Conservation (phyloP, 2,797 vertebrate genomes). For the Coregonus suidteri region DNA sequence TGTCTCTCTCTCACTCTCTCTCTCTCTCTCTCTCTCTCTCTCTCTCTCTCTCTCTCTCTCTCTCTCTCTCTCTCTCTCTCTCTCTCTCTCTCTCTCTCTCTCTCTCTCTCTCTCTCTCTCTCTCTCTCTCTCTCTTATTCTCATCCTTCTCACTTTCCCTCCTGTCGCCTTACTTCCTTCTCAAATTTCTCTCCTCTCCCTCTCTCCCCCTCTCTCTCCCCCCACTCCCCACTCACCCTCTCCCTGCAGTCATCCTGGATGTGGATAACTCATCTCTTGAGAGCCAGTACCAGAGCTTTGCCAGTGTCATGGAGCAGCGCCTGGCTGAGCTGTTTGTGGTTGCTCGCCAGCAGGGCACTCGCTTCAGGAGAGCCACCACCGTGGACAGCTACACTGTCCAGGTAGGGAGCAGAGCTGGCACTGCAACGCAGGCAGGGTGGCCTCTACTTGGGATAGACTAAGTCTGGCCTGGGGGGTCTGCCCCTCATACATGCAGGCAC, state of each 20-base stretch:
- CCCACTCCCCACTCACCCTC: conserved; percentile 28
- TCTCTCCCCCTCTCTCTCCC: neutral
- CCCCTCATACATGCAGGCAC: neutral
- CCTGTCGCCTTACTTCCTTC: neutral
- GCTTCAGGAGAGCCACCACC: conserved; percentile 88
- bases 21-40: too few species aligned
- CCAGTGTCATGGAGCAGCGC: conserved; percentile 93
- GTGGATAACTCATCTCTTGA: conserved; percentile 90
- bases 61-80: too few species aligned
- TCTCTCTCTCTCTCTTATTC: neutral
- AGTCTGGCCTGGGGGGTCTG: neutral
- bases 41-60: too few species aligned
- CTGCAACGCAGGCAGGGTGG: neutral
- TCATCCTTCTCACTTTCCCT: neutral
- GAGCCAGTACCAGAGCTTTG: conserved; percentile 94
- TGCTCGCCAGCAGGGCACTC: conserved; percentile 87
- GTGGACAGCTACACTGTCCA: conserved; percentile 94
- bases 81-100: neutral
- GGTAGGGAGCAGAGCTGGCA: conserved; percentile 66
- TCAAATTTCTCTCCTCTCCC: neutral
- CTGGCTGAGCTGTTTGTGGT: conserved; percentile 91
- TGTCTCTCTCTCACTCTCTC: too few species aligned
- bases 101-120: neutral
- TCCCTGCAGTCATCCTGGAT: conserved; percentile 89
- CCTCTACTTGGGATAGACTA: conserved; percentile 2